phyloP scores from a whole-genome alignment of 2,888 invertebrate species.

The Alloplasta piceator region DNA sequence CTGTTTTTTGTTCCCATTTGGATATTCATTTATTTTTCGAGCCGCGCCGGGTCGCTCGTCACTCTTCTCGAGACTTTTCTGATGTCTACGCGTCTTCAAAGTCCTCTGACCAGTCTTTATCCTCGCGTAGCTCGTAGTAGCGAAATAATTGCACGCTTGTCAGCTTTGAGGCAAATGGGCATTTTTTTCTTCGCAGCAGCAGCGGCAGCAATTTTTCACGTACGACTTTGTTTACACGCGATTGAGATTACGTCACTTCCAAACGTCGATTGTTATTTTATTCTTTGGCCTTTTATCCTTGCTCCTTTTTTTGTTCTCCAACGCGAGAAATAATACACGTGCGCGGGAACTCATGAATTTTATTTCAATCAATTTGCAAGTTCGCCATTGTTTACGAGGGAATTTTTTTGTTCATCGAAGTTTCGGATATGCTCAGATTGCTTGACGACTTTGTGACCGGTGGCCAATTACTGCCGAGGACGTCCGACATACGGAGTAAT shows the following conservation, averaged over 20 bases:
- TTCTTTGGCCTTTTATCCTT: background rate
- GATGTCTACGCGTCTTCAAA: conserved; percentile 67
- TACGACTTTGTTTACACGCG: conserved; percentile 51
- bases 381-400: conserved; percentile 4
- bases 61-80: conserved; percentile 28
- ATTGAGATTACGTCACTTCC: conserved; percentile 26
- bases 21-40: background rate
- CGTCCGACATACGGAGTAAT: too few relatives aligned
- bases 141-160: conserved; percentile 41
- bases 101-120: conserved; percentile 45
- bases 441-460: conserved; percentile 9
- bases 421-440: background rate
- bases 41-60: conserved; percentile 3
- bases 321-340: background rate
- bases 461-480: background rate
- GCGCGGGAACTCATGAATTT: conserved; percentile 25
- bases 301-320: background rate
- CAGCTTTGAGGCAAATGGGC: conserved; percentile 24
- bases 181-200: conserved; percentile 40
- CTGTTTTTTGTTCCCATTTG: background rate
- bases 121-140: conserved; percentile 40
- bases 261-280: conserved; percentile 11
- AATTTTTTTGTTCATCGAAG: background rate
- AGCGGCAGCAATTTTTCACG: conserved; percentile 10
- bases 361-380: conserved; percentile 25